Evolutionary conservation across 37 sponge, comb jelly and placozoan species (phyloP), one percentile per base, ranked within the genome.

Genomic region (Lycopodina hypogea): DNA sequence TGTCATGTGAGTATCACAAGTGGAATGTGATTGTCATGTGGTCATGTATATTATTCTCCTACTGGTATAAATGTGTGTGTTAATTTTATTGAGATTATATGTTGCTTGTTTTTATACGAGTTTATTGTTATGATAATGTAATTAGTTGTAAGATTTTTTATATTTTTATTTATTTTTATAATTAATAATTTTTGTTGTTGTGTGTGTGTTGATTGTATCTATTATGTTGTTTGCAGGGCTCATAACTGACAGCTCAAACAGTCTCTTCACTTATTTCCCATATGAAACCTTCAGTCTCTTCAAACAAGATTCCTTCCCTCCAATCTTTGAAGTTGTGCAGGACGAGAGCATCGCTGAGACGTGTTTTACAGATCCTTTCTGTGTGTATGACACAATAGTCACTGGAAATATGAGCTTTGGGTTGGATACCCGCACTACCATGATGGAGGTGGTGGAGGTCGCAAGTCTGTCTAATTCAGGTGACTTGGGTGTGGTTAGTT

Each of bases 261-360:
- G 61, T 17, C 61, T 60, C 61, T 60, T 60, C 61, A 60, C 61
- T n/a, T 60, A 60, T 28, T 22, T 60, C 19, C 61, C 61, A 7
- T 22, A 60, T 17, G 61, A 60, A 17, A 60, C 6, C 23, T 22
- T n/a, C 61, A 8, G 4, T 6, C 4, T 21, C 18, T 60, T 60
- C 24, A 7, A 7, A 17, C 19, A 60, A 26, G 61, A 11, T 8
- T 26, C n/a, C 61, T 60, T 26, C 61, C 61, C 19, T 7, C 61
- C 61, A 22, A 7, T 60, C 6, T 60, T 60, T 17, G 23, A 60
- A 7, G 21, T 60, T 6, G 18, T 28, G 8, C n/a, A 22, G 24
- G 61, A 60, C 4, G 4, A 6, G 11, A 6, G 26, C 7, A 28
- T 17, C 26, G 8, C 24, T 7, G 61, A 8, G 21, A 26, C 24